Evolutionary conservation across 2,113 vertebrate species (phyloP).

Genomic region (Semnopithecus entellus): DNA sequence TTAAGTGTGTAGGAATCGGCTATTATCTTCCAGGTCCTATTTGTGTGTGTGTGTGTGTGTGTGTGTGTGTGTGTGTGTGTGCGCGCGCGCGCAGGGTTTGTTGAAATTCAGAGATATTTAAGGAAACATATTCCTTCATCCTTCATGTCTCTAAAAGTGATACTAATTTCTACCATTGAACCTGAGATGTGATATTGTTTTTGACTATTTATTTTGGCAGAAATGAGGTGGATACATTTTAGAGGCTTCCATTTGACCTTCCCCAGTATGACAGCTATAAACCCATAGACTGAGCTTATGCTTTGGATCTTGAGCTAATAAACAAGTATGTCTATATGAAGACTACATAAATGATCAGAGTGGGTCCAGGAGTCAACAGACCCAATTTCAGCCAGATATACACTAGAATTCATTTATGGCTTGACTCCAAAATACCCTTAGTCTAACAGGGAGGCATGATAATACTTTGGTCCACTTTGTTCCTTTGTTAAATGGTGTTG

Average conservation of each 20-base stretch:
- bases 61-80: too few relatives aligned
- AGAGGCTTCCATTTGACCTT: not conserved
- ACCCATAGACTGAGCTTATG: not conserved
- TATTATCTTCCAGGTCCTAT: not conserved
- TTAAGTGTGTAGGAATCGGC: not conserved
- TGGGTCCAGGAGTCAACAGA: not conserved
- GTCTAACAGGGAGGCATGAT: not conserved
- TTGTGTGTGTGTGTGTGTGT: too few relatives aligned
- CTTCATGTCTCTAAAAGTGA: not conserved
- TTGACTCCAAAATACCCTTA: not conserved
- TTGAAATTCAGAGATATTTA: not conserved
- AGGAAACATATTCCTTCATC: not conserved
- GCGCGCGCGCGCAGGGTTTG: not conserved
- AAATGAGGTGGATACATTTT: not conserved
- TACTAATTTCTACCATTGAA: not conserved
- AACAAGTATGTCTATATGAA: not conserved
- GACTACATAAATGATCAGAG: not conserved
- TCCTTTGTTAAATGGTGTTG: not conserved
- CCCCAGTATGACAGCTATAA: not conserved
- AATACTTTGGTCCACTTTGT: not conserved
- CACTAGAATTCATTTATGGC: not conserved
- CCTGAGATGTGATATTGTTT: not conserved
- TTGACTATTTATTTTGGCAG: not conserved
- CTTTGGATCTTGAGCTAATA: not conserved
- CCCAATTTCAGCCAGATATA: not conserved